Evolutionary conservation across 2,113 vertebrate genomes (phyloP).

Genomic region (Bungarus multicinctus): DNA sequence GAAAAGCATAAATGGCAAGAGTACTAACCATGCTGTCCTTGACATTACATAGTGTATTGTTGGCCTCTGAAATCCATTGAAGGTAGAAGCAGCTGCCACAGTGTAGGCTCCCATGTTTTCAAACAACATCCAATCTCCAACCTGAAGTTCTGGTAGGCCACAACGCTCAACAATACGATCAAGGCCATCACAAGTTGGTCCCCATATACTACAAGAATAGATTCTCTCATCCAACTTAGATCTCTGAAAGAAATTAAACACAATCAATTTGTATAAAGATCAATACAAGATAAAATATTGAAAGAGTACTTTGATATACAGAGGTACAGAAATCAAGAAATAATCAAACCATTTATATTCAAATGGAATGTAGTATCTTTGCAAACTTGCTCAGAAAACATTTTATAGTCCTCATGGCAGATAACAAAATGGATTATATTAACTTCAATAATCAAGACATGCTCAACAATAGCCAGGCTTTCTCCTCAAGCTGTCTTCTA

Average conservation of each 20-base stretch:
- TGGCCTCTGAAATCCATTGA: constrained; percentile 95
- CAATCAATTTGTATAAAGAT: not conserved
- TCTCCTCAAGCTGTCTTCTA: not conserved
- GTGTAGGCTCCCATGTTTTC: constrained; percentile 99
- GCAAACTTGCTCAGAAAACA: not conserved
- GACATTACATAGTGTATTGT: constrained; percentile 91
- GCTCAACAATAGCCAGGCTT: not conserved
- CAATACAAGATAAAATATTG: not conserved
- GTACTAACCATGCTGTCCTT: constrained; percentile 84
- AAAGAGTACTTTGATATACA: not conserved
- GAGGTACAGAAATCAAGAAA: not conserved
- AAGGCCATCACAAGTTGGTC: constrained; percentile 92
- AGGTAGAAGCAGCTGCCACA: constrained; percentile 92
- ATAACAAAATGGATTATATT: not conserved
- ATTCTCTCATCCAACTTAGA: constrained; percentile 88
- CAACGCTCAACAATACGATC: constrained; percentile 93
- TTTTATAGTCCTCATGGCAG: not conserved
- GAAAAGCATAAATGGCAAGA: not conserved
- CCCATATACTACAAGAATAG: constrained; percentile 94
- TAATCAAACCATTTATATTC: not conserved
- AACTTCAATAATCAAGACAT: not conserved
- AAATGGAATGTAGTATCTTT: not conserved
- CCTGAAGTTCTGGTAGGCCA: constrained; percentile 85
- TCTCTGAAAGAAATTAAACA: constrained; percentile 67
- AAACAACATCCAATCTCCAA: constrained; percentile 95